Evolutionary conservation across 2,113 vertebrate species (phyloP).

Genomic region (Nerophis ophidion): DNA sequence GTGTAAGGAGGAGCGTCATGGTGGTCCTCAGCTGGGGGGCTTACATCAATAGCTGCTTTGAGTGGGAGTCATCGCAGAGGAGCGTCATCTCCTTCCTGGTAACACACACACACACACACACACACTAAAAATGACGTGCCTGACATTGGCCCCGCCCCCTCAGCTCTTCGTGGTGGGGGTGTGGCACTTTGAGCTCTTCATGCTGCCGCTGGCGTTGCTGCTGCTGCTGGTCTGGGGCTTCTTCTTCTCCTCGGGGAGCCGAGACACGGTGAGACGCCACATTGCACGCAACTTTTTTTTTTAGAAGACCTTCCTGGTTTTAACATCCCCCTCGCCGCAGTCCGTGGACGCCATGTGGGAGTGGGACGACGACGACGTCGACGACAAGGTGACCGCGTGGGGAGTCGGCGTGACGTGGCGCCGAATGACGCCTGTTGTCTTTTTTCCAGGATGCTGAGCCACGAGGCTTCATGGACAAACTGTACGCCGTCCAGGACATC

Average conservation of each 20-base stretch:
- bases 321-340: slow-evolving; percentile 15
- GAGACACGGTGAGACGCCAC: slow-evolving; percentile 80
- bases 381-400: slow-evolving; percentile 30
- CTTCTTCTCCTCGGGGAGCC: slow-evolving; percentile 78
- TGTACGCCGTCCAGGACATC: slow-evolving; percentile 95
- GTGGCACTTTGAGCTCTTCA: slow-evolving; percentile 96
- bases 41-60: slow-evolving; percentile 91
- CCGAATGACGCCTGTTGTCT: not conserved
- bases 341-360: slow-evolving; percentile 56
- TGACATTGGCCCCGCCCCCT: not conserved
- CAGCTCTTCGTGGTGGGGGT: slow-evolving; percentile 89
- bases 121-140: not conserved
- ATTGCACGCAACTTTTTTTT: not conserved
- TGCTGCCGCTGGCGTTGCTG: slow-evolving; percentile 83
- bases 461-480: slow-evolving; percentile 88
- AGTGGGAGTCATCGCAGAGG: slow-evolving; percentile 88
- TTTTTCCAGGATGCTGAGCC: slow-evolving; percentile 81
- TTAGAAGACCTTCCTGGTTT: not conserved
- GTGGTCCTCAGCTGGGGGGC: slow-evolving; percentile 79
- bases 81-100: slow-evolving; percentile 90
- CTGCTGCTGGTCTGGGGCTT: slow-evolving; percentile 86
- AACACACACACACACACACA: slow-evolving; percentile 40
- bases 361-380: slow-evolving; percentile 56
- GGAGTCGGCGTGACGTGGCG: not conserved
- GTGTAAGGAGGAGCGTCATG: slow-evolving; percentile 85